Conservation (phyloP, 2,888 invertebrate genomes). For the Drosophila phalerata region DNA sequence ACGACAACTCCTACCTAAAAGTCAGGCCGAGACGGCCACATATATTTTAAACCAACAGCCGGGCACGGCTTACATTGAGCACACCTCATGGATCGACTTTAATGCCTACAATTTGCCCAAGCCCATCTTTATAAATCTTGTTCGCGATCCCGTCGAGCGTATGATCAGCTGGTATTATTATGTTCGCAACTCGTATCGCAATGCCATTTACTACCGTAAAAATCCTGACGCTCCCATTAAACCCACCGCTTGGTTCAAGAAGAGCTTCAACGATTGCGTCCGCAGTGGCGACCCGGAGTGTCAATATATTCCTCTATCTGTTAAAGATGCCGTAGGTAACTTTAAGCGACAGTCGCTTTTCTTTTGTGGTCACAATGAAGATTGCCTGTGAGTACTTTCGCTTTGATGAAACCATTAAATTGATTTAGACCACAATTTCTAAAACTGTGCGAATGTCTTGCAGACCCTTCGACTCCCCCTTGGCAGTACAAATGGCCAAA, state of each 20-base stretch:
- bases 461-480: slow-evolving; percentile 93
- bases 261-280: slow-evolving; percentile 94
- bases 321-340: slow-evolving; percentile 92
- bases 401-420: background rate
- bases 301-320: slow-evolving; percentile 91
- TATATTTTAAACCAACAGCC: slow-evolving; percentile 89
- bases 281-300: slow-evolving; percentile 93
- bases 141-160: slow-evolving; percentile 94
- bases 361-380: slow-evolving; percentile 94
- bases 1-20: slow-evolving; percentile 87
- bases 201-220: slow-evolving; percentile 92
- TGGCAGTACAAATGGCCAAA: slow-evolving; percentile 93
- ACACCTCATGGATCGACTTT: slow-evolving; percentile 95
- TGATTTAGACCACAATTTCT: background rate
- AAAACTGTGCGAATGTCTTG: slow-evolving; percentile 57
- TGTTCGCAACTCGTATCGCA: slow-evolving; percentile 89
- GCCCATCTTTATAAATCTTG: slow-evolving; percentile 94
- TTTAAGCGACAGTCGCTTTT: slow-evolving; percentile 93
- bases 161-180: slow-evolving; percentile 97
- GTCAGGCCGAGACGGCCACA: slow-evolving; percentile 90
- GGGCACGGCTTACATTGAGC: slow-evolving; percentile 94
- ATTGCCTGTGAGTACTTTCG: slow-evolving; percentile 89
- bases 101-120: slow-evolving; percentile 91
- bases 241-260: slow-evolving; percentile 82
- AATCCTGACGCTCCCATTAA: slow-evolving; percentile 89